Conservation (phyloP, 1,140 invertebrate genomes). For the Laupala kohalensis region DNA sequence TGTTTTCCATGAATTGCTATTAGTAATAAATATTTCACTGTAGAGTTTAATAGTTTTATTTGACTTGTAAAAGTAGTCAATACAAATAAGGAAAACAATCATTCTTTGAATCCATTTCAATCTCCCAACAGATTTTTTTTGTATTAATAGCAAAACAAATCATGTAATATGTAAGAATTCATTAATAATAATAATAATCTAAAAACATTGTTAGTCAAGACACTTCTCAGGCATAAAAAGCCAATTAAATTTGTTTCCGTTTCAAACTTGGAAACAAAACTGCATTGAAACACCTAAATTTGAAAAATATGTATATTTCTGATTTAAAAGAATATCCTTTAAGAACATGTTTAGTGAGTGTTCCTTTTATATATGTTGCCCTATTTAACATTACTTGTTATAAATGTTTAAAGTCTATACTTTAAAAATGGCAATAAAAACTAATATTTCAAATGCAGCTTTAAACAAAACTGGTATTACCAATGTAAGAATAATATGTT, state of each 20-base stretch:
- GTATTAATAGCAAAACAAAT: neutral
- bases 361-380: neutral
- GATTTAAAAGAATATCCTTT: neutral
- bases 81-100: neutral
- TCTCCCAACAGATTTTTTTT: neutral
- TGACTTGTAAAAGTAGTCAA: neutral
- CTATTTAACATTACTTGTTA: neutral
- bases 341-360: neutral
- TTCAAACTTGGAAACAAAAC: neutral
- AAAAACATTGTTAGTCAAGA: neutral
- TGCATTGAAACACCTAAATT: neutral
- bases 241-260: neutral
- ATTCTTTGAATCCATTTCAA: neutral
- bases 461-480: neutral
- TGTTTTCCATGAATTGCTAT: neutral
- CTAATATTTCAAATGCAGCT: neutral
- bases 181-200: neutral
- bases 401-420: neutral
- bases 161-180: neutral
- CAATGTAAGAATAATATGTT: neutral
- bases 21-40: neutral
- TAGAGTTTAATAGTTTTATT: neutral
- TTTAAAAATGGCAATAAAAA: neutral
- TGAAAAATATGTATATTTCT: neutral
- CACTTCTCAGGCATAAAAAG: neutral